phyloP scores from a whole-genome alignment of 2,888 invertebrate genomes.

The Tetrapedia diversipes region DNA sequence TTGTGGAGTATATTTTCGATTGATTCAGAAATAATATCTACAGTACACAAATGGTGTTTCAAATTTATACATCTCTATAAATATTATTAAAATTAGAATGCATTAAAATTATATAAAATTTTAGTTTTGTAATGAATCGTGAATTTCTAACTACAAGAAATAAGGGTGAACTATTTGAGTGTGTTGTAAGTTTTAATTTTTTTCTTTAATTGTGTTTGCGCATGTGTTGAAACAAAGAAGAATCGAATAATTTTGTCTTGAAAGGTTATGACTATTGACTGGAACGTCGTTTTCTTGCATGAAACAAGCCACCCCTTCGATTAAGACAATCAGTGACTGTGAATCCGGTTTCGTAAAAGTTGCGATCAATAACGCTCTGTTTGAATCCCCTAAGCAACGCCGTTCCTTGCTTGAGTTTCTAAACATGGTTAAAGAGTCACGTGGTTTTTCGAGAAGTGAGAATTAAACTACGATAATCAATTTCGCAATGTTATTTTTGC shows the following conservation, averaged over 20 bases:
- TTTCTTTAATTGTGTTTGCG: too few species aligned
- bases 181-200: not conserved
- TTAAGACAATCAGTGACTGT: constrained; percentile 46
- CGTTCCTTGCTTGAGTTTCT: not conserved
- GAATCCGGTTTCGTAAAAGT: constrained; percentile 44
- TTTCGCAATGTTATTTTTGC: not conserved
- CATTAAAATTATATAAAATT: constrained; percentile 3
- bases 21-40: constrained; percentile 26
- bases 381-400: not conserved
- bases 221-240: not conserved
- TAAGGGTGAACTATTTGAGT: not conserved
- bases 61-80: not conserved
- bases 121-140: not conserved
- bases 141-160: not conserved
- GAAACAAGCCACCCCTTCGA: not conserved
- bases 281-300: not conserved
- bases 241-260: not conserved
- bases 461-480: constrained; percentile 27
- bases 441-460: not conserved
- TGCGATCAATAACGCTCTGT: constrained; percentile 55
- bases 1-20: constrained; percentile 2
- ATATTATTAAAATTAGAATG: not conserved
- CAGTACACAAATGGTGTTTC: not conserved
- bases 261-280: constrained; percentile 6
- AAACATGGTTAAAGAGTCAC: not conserved